Percentiles rank a stretch among this genome's conserved stretches.
Evolutionary conservation across 2,113 vertebrate species (phyloP).

Genomic region (Epinephelus fuscoguttatus): DNA sequence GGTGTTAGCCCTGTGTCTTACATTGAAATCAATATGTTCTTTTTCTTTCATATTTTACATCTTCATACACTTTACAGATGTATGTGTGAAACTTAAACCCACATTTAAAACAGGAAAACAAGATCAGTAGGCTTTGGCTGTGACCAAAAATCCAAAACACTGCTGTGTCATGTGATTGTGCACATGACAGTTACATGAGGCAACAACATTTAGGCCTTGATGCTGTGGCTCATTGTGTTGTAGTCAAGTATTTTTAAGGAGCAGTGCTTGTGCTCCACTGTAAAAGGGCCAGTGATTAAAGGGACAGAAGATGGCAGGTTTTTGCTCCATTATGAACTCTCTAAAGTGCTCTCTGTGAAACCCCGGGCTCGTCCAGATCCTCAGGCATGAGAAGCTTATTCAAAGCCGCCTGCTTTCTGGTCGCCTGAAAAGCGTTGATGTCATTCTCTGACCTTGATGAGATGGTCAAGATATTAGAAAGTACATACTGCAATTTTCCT

Average conservation of each 20-base stretch:
- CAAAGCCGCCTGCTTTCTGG: constrained; percentile 6
- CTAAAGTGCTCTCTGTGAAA: constrained; percentile 41
- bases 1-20: neutral
- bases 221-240: neutral
- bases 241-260: neutral
- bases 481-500: constrained; percentile 34
- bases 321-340: constrained; percentile 37
- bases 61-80: neutral
- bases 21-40: neutral
- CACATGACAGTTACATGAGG: neutral
- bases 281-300: constrained; percentile 5
- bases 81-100: neutral
- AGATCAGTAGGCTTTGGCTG: neutral
- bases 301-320: neutral
- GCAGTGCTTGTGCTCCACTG: neutral
- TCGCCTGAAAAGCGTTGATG: constrained; percentile 39
- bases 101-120: neutral
- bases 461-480: constrained; percentile 33
- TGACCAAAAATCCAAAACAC: constrained; percentile 6
- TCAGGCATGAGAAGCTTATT: constrained; percentile 28
- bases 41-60: neutral
- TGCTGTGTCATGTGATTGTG: constrained; percentile 5
- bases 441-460: constrained; percentile 40
- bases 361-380: neutral
- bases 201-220: neutral